Percentiles rank a stretch among this genome's conserved stretches.
Conservation (phyloP, 2,797 vertebrate species). For the Gadopsis bispinosus region DNA sequence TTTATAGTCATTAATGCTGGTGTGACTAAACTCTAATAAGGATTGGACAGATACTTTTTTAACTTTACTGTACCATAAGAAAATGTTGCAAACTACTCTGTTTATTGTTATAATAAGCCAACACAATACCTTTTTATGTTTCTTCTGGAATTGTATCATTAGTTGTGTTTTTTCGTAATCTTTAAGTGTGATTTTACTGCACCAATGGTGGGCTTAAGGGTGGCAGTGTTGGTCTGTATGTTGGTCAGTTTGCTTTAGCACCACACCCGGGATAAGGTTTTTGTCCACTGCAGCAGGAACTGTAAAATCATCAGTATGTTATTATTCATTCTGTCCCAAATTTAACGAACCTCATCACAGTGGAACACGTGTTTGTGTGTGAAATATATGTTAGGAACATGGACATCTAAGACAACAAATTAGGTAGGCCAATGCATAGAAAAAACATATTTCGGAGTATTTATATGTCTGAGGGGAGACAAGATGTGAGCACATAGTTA, state of each 20-base stretch:
- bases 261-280: neutral
- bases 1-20: neutral
- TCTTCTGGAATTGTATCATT: neutral
- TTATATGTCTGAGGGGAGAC: neutral
- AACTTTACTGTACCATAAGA: neutral
- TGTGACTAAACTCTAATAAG: neutral
- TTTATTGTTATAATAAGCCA: neutral
- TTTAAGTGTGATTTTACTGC: neutral
- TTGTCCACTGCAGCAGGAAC: neutral
- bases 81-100: neutral
- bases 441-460: neutral
- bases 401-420: neutral
- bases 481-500: neutral
- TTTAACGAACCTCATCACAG: neutral
- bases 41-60: neutral
- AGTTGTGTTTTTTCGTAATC: neutral
- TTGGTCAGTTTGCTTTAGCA: neutral
- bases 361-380: neutral
- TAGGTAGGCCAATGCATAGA: neutral
- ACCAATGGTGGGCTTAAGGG: neutral
- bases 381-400: neutral
- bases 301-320: neutral
- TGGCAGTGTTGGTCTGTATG: neutral
- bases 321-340: neutral
- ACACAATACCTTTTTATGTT: neutral